A percentile compares a stretch with the other conserved stretches of the same genome.
phyloP scores from a whole-genome alignment of 2,888 invertebrate species.

The Hirtodrosophila duncani region DNA sequence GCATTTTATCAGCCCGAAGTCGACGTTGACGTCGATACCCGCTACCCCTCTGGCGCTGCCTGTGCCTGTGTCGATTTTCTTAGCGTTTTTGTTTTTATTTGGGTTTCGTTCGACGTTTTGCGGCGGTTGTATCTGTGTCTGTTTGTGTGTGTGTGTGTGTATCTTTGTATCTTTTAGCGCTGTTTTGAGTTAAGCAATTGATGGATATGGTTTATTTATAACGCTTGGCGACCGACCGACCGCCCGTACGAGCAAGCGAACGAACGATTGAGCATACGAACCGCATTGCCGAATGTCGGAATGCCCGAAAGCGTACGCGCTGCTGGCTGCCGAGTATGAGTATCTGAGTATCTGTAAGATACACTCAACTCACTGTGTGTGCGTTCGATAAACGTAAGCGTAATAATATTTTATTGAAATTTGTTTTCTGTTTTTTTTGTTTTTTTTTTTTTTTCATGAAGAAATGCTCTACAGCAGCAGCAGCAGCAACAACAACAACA shows the following conservation, averaged over 20 bases:
- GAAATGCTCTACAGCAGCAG: constrained; percentile 36
- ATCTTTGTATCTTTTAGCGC: constrained; percentile 72
- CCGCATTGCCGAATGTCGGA: constrained; percentile 17
- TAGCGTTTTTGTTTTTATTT: constrained; percentile 57
- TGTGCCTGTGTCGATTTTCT: too few species aligned
- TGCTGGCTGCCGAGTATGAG: constrained; percentile 40
- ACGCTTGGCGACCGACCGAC: constrained; percentile 68
- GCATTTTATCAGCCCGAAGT: constrained; percentile 74
- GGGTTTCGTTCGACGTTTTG: constrained; percentile 43
- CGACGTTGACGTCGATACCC: constrained; percentile 53
- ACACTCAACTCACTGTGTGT: constrained; percentile 40
- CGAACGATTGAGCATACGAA: constrained; percentile 59
- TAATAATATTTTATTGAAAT: constrained; percentile 78
- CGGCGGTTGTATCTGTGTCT: constrained; percentile 47
- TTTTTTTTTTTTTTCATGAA: constrained; percentile 25
- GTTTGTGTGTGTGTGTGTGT: constrained; percentile 56
- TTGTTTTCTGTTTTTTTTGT: constrained; percentile 56
- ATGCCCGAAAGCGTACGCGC: constrained; percentile 26
- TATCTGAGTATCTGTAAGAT: constrained; percentile 65
- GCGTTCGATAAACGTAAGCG: constrained; percentile 74
- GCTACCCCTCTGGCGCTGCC: too few species aligned
- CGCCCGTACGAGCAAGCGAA: constrained; percentile 35
- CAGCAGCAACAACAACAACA: constrained; percentile 5
- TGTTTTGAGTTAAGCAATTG: constrained; percentile 76
- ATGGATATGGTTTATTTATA: constrained; percentile 77